These are phyloP conservation scores for Marmota monax DNA, from an alignment of 2,113 vertebrate species.

Conservation along the genomic window DNA sequence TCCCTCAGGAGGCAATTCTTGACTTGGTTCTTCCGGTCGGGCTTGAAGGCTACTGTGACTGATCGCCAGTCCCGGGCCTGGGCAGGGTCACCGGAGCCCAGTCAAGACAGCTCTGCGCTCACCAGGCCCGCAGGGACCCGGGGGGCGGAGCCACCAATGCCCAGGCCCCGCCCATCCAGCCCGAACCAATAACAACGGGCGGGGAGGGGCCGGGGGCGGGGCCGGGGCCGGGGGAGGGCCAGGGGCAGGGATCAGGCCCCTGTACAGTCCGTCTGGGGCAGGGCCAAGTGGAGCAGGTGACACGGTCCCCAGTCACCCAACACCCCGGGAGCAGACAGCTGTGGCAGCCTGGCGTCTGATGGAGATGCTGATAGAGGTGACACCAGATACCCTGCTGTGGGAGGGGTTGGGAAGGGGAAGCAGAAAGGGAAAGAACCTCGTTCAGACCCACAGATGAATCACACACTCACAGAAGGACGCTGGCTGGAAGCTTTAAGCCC, in stretches of 20 bases:
- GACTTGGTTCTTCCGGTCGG: background rate
- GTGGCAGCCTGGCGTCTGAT: constrained; percentile 66
- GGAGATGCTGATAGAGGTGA: constrained; percentile 68
- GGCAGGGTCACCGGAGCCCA: background rate
- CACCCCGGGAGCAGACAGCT: background rate
- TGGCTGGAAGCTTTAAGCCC: background rate
- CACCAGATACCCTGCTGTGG: constrained; percentile 51
- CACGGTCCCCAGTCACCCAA: constrained; percentile 57
- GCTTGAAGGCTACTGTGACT: background rate
- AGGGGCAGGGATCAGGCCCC: background rate
- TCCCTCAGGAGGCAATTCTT: too few species aligned
- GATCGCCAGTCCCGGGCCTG: accelerated
- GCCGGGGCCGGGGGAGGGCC: background rate
- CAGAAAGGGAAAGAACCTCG: background rate
- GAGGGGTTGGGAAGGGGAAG: background rate
- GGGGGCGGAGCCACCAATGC: background rate
- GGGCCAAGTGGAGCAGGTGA: constrained; percentile 70
- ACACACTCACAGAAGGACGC: background rate
- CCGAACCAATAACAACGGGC: background rate
- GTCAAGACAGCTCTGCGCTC: constrained; percentile 35
- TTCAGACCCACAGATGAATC: background rate
- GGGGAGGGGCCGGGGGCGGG: background rate
- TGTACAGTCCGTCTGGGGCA: background rate
- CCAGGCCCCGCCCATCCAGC: background rate
- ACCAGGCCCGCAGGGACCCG: background rate